Evolutionary conservation across 2,888 invertebrate species (phyloP).

Genomic region (Xestoiulus laeticollis): DNA sequence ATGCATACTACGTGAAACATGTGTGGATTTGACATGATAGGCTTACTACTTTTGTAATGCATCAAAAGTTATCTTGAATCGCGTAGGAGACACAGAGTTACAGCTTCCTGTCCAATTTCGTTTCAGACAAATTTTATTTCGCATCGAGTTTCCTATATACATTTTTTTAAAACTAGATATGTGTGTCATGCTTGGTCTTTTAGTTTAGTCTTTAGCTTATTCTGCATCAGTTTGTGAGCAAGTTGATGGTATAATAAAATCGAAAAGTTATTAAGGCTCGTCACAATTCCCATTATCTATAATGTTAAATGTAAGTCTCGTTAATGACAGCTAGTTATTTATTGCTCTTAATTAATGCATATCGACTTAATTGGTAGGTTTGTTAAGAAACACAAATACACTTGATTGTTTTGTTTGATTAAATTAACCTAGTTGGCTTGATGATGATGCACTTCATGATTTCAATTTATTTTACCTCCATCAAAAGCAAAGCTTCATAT

Average conservation of each 20-base stretch:
- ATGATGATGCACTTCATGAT: no score
- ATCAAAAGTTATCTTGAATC: background rate
- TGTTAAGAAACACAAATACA: no score
- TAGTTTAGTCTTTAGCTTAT: background rate
- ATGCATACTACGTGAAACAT: background rate
- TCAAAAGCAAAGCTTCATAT: no score
- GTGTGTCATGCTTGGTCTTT: background rate
- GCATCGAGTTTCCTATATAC: background rate
- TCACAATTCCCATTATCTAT: no score
- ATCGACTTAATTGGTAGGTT: no score
- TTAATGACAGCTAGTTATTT: no score
- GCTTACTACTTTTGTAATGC: background rate
- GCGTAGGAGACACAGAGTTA: slow-evolving; percentile 15
- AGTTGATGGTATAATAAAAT: background rate
- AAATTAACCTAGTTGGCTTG: no score
- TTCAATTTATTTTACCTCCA: no score
- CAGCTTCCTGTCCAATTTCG: slow-evolving; percentile 33
- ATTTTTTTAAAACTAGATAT: background rate
- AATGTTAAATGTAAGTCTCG: no score
- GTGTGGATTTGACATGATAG: background rate
- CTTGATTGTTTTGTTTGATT: no score
- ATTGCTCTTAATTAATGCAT: no score
- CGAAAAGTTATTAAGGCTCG: no score
- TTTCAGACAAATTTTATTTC: background rate
- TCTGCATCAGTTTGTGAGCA: background rate